Percentiles rank a stretch among this genome's conserved stretches.
Evolutionary conservation across 2,797 vertebrate genomes (phyloP).

Genomic region (Tympanoctomys barrerae): DNA sequence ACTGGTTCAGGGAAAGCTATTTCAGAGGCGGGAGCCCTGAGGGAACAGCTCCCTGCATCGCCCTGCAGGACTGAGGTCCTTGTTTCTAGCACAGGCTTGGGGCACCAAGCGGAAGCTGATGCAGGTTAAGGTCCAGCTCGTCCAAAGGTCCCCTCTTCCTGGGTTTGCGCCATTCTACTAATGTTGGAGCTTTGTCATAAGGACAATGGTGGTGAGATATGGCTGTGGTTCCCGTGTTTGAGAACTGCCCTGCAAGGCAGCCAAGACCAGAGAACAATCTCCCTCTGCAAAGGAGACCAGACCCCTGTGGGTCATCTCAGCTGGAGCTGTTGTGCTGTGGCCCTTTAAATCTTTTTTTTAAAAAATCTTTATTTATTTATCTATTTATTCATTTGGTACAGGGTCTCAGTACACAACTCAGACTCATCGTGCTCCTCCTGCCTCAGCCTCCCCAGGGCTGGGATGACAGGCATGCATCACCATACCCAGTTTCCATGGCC

Average conservation of each 20-base stretch:
- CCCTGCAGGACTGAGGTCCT: not conserved
- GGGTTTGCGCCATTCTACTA: too few relatives aligned
- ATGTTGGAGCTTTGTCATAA: not conserved
- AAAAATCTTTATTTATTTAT: too few relatives aligned
- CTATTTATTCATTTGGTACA: too few relatives aligned
- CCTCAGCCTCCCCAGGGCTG: too few relatives aligned
- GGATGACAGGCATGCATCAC: too few relatives aligned
- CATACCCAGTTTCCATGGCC: too few relatives aligned
- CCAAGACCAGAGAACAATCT: not conserved
- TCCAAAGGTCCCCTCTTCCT: not conserved
- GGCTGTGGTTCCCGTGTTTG: not conserved
- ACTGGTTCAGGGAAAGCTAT: not conserved
- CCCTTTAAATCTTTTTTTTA: not conserved
- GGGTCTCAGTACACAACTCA: too few relatives aligned
- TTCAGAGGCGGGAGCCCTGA: not conserved
- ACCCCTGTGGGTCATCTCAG: fast-evolving
- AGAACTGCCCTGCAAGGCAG: not conserved
- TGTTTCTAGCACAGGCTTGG: not conserved
- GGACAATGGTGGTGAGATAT: fast-evolving
- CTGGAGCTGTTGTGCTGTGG: not conserved
- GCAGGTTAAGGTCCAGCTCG: not conserved
- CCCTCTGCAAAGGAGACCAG: not conserved
- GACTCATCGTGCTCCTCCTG: too few relatives aligned
- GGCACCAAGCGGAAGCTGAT: not conserved
- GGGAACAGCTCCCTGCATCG: not conserved